Evolutionary conservation across 2,797 vertebrate species (phyloP).

Genomic region (Gymnocypris eckloni): DNA sequence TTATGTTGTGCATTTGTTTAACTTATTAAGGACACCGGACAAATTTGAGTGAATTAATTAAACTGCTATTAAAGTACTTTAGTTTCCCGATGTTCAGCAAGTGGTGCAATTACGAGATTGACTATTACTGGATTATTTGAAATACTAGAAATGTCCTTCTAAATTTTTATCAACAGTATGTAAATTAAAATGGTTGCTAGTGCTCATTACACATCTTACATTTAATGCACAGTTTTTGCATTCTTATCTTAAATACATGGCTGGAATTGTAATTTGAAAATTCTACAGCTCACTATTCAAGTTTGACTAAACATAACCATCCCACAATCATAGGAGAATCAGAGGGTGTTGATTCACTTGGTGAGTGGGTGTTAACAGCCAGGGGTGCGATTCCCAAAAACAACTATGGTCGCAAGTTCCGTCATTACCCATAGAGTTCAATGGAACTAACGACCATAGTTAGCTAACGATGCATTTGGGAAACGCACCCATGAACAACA

Average conservation of each 20-base stretch:
- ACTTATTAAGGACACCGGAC: background rate
- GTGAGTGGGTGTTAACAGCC: no score
- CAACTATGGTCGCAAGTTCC: no score
- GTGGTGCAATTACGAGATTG: background rate
- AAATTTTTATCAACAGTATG: background rate
- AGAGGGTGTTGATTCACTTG: no score
- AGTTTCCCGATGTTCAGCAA: background rate
- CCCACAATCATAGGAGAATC: background rate
- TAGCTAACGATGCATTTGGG: no score
- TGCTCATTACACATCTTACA: background rate
- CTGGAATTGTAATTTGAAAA: background rate
- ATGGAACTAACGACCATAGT: no score
- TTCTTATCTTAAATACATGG: background rate
- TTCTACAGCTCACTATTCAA: background rate
- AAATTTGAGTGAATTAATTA: background rate
- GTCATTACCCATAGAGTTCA: no score
- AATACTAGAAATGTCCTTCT: background rate
- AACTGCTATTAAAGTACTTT: background rate
- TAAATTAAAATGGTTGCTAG: background rate
- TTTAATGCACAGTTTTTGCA: background rate
- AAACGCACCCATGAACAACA: no score
- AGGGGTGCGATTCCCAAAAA: no score
- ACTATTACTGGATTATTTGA: background rate
- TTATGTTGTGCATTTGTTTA: background rate
- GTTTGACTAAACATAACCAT: background rate